phyloP scores from a whole-genome alignment of 1,140 invertebrate genomes.

The Conopomorpha cramerella region DNA sequence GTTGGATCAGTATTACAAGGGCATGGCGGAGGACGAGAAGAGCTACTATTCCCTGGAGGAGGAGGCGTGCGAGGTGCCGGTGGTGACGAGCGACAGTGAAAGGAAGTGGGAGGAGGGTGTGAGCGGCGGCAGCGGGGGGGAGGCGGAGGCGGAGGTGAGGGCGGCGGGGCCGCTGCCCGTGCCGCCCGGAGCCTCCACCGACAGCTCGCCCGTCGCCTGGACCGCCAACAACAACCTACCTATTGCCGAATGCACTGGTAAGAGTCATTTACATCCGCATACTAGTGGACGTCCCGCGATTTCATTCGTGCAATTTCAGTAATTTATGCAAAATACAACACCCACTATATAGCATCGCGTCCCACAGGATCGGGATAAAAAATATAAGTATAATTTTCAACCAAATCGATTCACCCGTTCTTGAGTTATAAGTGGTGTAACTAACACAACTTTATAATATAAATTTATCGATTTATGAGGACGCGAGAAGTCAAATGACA shows the following conservation, averaged over 20 bases:
- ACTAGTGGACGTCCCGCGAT: too few relatives aligned
- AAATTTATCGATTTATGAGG: too few relatives aligned
- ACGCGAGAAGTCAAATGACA: too few relatives aligned
- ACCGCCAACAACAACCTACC: constrained; percentile 10
- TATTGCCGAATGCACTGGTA: constrained; percentile 7
- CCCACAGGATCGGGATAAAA: too few relatives aligned
- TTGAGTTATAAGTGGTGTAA: too few relatives aligned
- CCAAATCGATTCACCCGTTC: too few relatives aligned
- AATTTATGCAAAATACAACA: too few relatives aligned
- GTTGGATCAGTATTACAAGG: constrained; percentile 40
- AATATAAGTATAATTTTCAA: too few relatives aligned
- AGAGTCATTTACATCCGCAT: too few relatives aligned
- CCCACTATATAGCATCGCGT: too few relatives aligned
- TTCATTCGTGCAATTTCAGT: too few relatives aligned
- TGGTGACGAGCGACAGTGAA: not conserved
- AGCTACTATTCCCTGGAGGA: constrained; percentile 1
- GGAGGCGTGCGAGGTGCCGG: constrained; percentile 4
- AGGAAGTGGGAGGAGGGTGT: constrained; percentile 2
- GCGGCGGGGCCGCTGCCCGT: constrained; percentile 33
- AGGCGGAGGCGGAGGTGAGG: constrained; percentile 9
- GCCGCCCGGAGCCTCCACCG: constrained; percentile 18
- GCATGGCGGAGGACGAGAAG: constrained; percentile 18
- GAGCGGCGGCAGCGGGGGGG: constrained; percentile 8
- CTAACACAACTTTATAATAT: too few relatives aligned
- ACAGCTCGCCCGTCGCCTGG: constrained; percentile 8